These are phyloP conservation scores for Orthosia gothica DNA, from an alignment of 2,888 invertebrate genomes.

Conservation along the genomic window DNA sequence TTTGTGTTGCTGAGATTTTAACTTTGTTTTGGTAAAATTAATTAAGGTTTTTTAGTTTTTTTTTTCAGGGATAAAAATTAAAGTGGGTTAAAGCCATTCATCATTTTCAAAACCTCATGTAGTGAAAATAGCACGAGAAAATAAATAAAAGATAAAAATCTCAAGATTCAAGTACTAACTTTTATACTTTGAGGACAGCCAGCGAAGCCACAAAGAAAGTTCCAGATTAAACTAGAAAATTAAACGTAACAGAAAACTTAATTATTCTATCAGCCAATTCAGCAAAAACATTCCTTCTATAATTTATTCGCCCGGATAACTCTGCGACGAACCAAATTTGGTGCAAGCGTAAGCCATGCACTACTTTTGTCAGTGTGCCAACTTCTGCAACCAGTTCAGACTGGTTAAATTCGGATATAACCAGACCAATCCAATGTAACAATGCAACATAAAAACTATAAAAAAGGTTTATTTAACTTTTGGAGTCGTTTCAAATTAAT, in stretches of 20 bases:
- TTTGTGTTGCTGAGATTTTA: slow-evolving; percentile 6
- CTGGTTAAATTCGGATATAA: slow-evolving; percentile 77
- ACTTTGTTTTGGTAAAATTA: slow-evolving; percentile 19
- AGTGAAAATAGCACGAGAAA: slow-evolving; percentile 2
- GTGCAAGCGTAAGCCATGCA: slow-evolving; percentile 67
- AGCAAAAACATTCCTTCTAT: slow-evolving; percentile 61
- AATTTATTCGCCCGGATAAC: slow-evolving; percentile 65
- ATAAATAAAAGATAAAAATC: slow-evolving; percentile 23
- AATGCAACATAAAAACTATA: slow-evolving; percentile 67
- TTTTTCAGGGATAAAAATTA: no score
- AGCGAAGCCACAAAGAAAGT: slow-evolving; percentile 34
- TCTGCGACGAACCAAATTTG: slow-evolving; percentile 65
- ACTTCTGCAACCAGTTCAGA: slow-evolving; percentile 76
- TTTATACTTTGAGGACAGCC: slow-evolving; percentile 32
- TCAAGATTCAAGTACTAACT: slow-evolving; percentile 13
- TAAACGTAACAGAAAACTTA: slow-evolving; percentile 51
- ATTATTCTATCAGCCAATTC: slow-evolving; percentile 57
- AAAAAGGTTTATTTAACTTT: slow-evolving; percentile 69
- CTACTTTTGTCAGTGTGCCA: slow-evolving; percentile 80
- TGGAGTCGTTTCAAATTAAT: slow-evolving; percentile 69
- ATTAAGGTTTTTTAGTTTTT: no score
- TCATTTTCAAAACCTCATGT: background rate
- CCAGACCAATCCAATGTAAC: slow-evolving; percentile 72
- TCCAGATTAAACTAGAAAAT: slow-evolving; percentile 37
- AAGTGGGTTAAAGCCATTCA: background rate